phyloP scores from a whole-genome alignment of 2,888 invertebrate genomes.

The Nemotelus nigrinus region DNA sequence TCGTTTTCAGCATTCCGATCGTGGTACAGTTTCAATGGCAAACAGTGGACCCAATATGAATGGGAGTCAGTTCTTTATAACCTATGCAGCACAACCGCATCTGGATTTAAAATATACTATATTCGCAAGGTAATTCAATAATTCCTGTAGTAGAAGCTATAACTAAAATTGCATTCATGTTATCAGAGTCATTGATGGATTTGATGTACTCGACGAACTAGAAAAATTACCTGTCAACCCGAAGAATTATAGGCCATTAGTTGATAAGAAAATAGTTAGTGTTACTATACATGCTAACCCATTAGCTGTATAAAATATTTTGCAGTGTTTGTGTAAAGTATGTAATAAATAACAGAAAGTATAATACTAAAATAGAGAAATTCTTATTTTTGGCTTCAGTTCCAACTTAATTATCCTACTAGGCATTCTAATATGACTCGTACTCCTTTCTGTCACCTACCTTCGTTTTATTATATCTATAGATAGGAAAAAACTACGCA shows the following conservation, averaged over 20 bases:
- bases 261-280: conserved; percentile 86
- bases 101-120: conserved; percentile 96
- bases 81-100: conserved; percentile 93
- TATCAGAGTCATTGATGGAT: conserved; percentile 93
- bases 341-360: too few relatives aligned
- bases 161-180: not conserved
- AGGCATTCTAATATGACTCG: too few relatives aligned
- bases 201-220: conserved; percentile 93
- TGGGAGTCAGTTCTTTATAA: conserved; percentile 97
- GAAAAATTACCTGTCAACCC: conserved; percentile 95
- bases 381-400: too few relatives aligned
- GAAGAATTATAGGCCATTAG: conserved; percentile 88
- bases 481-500: too few relatives aligned
- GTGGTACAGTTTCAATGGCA: conserved; percentile 96
- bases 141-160: not conserved
- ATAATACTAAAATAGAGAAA: too few relatives aligned
- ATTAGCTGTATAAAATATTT: conserved; percentile 73
- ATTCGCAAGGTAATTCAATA: conserved; percentile 84
- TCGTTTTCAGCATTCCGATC: conserved; percentile 76
- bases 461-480: too few relatives aligned
- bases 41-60: conserved; percentile 98
- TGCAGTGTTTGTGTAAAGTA: too few relatives aligned
- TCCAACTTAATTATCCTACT: too few relatives aligned
- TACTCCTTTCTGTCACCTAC: too few relatives aligned
- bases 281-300: conserved; percentile 99